These are phyloP conservation scores for Sympetrum striolatum DNA, from an alignment of 2,888 invertebrate species.

Conservation along the genomic window DNA sequence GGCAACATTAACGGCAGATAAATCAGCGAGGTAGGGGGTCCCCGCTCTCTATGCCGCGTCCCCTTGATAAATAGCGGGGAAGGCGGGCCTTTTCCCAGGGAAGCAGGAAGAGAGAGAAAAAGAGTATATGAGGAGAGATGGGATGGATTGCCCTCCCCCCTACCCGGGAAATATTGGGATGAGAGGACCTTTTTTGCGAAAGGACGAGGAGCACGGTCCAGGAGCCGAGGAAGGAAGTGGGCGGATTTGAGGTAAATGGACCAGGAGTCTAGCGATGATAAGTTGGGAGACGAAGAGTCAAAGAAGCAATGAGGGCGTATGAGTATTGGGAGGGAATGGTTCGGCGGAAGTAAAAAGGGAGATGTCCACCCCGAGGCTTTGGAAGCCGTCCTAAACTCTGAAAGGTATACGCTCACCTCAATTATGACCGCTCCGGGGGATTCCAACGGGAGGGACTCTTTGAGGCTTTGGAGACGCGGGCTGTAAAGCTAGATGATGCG, in stretches of 20 bases:
- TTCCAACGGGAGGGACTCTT: no score
- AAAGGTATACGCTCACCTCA: no score
- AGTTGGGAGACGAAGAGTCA: neutral
- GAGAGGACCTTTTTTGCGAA: neutral
- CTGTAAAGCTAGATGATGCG: no score
- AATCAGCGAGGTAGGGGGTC: conserved; percentile 10
- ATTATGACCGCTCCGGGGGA: no score
- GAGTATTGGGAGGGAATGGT: neutral
- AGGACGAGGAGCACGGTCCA: neutral
- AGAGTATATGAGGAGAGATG: neutral
- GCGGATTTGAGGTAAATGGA: neutral
- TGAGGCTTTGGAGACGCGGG: no score
- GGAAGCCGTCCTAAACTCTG: no score
- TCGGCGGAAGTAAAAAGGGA: no score
- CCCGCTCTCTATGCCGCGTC: neutral
- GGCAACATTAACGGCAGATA: conserved; percentile 39
- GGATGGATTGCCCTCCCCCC: neutral
- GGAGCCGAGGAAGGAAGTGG: neutral
- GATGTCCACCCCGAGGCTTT: no score
- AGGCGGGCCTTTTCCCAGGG: neutral
- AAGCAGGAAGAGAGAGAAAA: neutral
- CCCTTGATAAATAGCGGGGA: neutral
- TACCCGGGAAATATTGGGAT: neutral
- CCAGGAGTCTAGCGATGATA: neutral
- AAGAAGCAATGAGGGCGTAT: neutral